phyloP scores from a whole-genome alignment of 1,140 invertebrate species.

The Zaprionus davidi region DNA sequence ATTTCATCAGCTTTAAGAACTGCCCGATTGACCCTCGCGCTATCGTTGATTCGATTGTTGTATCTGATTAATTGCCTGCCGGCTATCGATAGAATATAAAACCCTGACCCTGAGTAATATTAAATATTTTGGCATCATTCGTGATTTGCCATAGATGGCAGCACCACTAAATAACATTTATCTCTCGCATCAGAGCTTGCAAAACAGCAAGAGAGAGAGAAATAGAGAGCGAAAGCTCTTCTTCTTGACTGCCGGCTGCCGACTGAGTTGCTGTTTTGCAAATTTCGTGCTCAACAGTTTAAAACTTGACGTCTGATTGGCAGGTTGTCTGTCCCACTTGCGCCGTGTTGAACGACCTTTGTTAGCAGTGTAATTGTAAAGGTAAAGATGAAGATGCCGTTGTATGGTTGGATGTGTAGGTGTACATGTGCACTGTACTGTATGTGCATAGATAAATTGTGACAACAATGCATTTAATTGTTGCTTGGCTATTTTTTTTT shows the following conservation, averaged over 20 bases:
- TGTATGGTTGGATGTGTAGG: background rate
- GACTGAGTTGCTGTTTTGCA: constrained; percentile 12
- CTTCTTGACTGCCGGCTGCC: constrained; percentile 7
- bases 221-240: constrained; percentile 30
- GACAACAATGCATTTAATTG: constrained; percentile 9
- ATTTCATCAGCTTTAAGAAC: constrained; percentile 24
- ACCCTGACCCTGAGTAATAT: constrained; percentile 45
- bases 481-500: background rate
- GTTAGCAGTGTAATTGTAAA: constrained; percentile 14
- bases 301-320: constrained; percentile 35
- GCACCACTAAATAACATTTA: background rate
- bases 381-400: constrained; percentile 23
- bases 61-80: background rate
- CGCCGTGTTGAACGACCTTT: constrained; percentile 5
- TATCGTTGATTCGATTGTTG: background rate
- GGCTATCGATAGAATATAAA: constrained; percentile 17
- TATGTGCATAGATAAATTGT: constrained; percentile 15
- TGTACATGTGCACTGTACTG: background rate
- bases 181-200: background rate
- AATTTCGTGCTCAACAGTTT: constrained; percentile 47
- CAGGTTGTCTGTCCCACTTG: constrained; percentile 27
- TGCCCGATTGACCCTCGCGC: background rate
- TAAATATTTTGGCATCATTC: constrained; percentile 5
- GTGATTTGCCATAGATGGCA: constrained; percentile 20
- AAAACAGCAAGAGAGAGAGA: constrained; percentile 21